Evolutionary conservation across 2,888 invertebrate species (phyloP), one percentile per base, ranked within the genome.

Genomic region (Ennomos quercinarius): DNA sequence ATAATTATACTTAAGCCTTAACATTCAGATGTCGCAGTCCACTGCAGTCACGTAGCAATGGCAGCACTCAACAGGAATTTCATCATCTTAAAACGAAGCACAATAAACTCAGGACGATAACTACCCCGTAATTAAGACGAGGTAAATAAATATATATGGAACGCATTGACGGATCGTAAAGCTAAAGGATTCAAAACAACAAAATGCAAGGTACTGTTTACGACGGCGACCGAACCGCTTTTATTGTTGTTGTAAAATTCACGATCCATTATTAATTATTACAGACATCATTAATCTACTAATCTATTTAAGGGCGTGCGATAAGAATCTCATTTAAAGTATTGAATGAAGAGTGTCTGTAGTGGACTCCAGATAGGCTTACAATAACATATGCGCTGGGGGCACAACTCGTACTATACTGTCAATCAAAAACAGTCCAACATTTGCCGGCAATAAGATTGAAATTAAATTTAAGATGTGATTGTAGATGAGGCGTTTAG

Each of bases 301-400:
- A 91, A 91, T 91, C 91, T 92, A 92, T 92, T 91, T 91, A 92
- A 91, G 91, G 91, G 89, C 83, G 87, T 78, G 78, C 86, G 93
- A 93, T 93, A 92, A 92, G 90, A 89, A 93, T 93, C 93, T 93
- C 90, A 91, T 92, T 92, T 93, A 91, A 92, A 90, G 91, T 89
- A 91, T 91, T 91, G 91, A 91, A 91, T 91, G 91, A 91, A 91
- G 90, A 91, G 91, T 91, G 91, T 89, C 84, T 83, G 89, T 86
- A 89, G 89, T 89, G 89, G 90, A 87, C 84, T 87, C 83, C 86
- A 91, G 91, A 91, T 91, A 91, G 91, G 89, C 89, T 89, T 90
- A 89, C 89, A 90, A 88, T 86, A 84, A 77, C 65, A 71, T 63
- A 71, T 72, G 64, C 57, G 55, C 79, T 63, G 61, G 60, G 27